phyloP scores from a whole-genome alignment of 2,888 invertebrate genomes.

The Megastigmus dorsalis region DNA sequence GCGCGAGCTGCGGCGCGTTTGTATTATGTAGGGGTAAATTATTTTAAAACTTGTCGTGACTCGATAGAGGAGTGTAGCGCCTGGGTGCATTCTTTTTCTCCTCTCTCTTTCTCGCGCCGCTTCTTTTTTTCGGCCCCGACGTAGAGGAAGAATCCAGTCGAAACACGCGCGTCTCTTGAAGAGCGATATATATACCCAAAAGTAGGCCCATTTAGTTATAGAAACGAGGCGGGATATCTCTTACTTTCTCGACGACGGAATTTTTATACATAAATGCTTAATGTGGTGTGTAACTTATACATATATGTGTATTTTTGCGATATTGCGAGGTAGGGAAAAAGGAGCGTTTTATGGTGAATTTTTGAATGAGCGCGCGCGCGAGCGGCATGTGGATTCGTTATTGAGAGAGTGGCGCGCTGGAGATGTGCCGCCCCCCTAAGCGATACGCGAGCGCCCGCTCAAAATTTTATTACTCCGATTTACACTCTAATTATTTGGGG shows the following conservation, averaged over 20 bases:
- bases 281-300: constrained; percentile 11
- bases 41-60: constrained; percentile 42
- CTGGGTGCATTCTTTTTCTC: not conserved
- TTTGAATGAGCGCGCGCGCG: not conserved
- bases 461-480: constrained; percentile 53
- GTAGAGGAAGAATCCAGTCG: constrained; percentile 40
- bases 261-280: constrained; percentile 44
- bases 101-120: not conserved
- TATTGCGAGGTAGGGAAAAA: too few species aligned
- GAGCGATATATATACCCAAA: constrained; percentile 28
- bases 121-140: constrained; percentile 9
- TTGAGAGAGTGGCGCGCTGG: constrained; percentile 9
- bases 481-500: constrained; percentile 51
- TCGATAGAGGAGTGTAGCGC: constrained; percentile 12
- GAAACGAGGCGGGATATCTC: constrained; percentile 7
- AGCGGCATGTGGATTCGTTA: too few species aligned
- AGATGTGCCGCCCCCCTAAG: too few species aligned
- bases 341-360: constrained; percentile 24
- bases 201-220: constrained; percentile 44
- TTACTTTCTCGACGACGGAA: constrained; percentile 1
- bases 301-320: not conserved
- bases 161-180: constrained; percentile 8
- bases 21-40: constrained; percentile 39
- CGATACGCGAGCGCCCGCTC: constrained; percentile 20
- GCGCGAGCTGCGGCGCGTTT: not conserved